Evolutionary conservation across 2,888 invertebrate species (phyloP).

Genomic region (Matsumyia berberina): DNA sequence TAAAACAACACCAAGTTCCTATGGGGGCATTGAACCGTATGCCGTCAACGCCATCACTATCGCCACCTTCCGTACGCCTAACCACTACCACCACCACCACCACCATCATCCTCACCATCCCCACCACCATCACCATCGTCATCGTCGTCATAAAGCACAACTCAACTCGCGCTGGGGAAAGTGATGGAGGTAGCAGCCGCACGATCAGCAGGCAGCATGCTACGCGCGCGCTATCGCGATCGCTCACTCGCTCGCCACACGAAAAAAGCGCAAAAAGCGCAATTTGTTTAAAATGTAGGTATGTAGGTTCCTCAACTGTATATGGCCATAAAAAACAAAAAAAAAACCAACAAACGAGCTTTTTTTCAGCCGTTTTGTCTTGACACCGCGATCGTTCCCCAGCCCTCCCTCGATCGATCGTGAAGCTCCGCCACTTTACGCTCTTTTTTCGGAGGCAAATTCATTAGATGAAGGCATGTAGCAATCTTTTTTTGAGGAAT

Average conservation of each 20-base stretch:
- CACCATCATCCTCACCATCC: constrained; percentile 20
- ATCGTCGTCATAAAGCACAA: constrained; percentile 23
- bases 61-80: constrained; percentile 54
- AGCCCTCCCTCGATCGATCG: constrained; percentile 1
- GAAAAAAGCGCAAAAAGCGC: constrained; percentile 77
- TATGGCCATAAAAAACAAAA: constrained; percentile 75
- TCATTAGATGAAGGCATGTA: constrained; percentile 57
- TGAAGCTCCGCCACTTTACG: constrained; percentile 20
- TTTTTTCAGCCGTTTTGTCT: constrained; percentile 65
- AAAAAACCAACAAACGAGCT: constrained; percentile 57
- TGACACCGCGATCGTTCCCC: constrained; percentile 50
- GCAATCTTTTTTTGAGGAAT: constrained; percentile 38
- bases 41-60: constrained; percentile 43
- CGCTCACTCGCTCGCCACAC: constrained; percentile 3
- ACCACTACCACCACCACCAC: constrained; percentile 1
- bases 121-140: constrained; percentile 7
- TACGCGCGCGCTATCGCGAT: constrained; percentile 53
- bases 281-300: constrained; percentile 83
- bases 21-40: constrained; percentile 62
- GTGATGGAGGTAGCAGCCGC: constrained; percentile 62
- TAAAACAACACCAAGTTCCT: constrained; percentile 66
- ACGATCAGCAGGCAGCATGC: constrained; percentile 51
- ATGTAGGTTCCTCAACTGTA: constrained; percentile 83
- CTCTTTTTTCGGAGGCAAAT: constrained; percentile 50
- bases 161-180: constrained; percentile 62